A percentile compares a stretch with the other conserved stretches of the same genome.
These are phyloP conservation scores for Plebejus melissa DNA, from an alignment of 2,888 invertebrate species.

Conservation along the genomic window DNA sequence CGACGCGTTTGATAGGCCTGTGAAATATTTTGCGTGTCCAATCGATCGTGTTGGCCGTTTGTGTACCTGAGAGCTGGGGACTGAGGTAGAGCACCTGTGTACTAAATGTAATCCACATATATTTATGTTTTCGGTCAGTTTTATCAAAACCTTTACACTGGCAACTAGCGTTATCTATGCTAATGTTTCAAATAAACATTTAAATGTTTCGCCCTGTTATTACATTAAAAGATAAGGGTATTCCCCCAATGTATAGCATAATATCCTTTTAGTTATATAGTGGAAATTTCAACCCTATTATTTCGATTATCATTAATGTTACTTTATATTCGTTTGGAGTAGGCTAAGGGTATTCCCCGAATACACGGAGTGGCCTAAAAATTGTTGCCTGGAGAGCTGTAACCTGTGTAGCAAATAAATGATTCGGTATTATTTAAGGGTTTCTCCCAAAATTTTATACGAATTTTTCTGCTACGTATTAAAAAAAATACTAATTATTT, in stretches of 20 bases:
- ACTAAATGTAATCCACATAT: not conserved
- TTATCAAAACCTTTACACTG: not conserved
- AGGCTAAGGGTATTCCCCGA: slow-evolving; percentile 8
- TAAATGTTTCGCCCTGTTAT: slow-evolving; percentile 3
- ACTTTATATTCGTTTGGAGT: slow-evolving; percentile 6
- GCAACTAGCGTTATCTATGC: not conserved
- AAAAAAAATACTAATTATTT: no score
- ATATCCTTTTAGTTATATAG: not conserved
- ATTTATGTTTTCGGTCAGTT: not conserved
- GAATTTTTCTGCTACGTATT: not conserved
- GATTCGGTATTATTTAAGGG: not conserved
- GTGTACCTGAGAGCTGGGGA: not conserved
- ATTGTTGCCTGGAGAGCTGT: slow-evolving; percentile 2
- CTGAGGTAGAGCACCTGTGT: not conserved
- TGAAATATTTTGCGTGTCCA: not conserved
- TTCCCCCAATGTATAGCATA: not conserved
- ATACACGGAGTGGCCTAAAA: not conserved
- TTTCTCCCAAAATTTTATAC: not conserved
- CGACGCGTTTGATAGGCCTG: not conserved
- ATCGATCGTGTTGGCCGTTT: slow-evolving; percentile 1
- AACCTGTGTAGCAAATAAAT: slow-evolving; percentile 4
- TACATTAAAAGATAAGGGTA: slow-evolving; percentile 2
- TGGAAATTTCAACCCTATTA: slow-evolving; percentile 13
- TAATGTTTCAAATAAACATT: slow-evolving; percentile 8
- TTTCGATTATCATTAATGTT: not conserved